Evolutionary conservation across 2,888 invertebrate genomes (phyloP), one percentile per base, ranked within the genome.

Genomic region (Chalcis sispes): DNA sequence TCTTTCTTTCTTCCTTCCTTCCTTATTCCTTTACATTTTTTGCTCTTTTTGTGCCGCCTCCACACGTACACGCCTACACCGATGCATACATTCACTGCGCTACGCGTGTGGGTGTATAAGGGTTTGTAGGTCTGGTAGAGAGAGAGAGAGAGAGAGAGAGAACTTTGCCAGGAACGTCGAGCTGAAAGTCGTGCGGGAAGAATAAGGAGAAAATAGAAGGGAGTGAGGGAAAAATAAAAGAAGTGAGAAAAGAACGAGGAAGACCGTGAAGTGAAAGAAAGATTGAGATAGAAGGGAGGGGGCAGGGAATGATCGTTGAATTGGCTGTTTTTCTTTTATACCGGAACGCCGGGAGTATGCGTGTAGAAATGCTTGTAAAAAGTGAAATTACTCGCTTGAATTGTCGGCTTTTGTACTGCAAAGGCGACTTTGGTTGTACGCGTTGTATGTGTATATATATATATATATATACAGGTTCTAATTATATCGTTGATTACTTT

Each of bases 261-360:
- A 36, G 36, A 36, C 36, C n/a, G n/a, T 36, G 5, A 36, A 36
- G 36, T 36, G 42, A 13, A 15, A 13, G 42, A 42, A 42, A 29
- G 42, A 10, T 20, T 7, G 8, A 48, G 36, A 46, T 10, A 13
- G 23, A 59, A 48, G 32, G 25, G 59, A 59, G 32, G 40, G 40
- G 48, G 59, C 32, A 32, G 69, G 20, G 65, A 23, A 52, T 32
- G 18, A 54, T 40, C 42, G 66, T 40, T 66, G 54, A 66, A 54
- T 66, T 40, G 40, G 54, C 40, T 48, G 64, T 23, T 65, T 65
- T 36, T 50, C 27, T 56, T 67, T 56, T 42, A 42, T 23, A 13
- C 66, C n/a, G 25, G 7, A 40, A 4, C 40, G n/a, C 10, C 8
- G 48, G n/a, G 1, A 32, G 32, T 13, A 8, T 36, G 61, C 10